phyloP scores from a whole-genome alignment of 2,797 vertebrate species.

The Pipistrellus kuhlii region DNA sequence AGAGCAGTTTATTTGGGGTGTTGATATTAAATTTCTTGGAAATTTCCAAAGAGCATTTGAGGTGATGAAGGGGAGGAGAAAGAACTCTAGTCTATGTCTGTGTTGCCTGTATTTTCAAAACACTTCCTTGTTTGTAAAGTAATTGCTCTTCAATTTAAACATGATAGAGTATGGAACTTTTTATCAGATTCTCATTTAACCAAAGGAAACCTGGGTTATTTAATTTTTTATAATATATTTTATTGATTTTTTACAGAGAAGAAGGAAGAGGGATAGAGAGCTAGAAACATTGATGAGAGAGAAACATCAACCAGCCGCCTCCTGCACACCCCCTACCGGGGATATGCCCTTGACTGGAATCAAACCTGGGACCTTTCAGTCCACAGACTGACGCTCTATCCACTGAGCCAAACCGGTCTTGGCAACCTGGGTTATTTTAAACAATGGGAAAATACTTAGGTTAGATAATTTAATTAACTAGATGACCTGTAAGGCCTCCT shows the following conservation, averaged over 20 bases:
- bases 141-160: conserved; percentile 41
- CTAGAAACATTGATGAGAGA: too few species aligned
- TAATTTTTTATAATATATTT: too few species aligned
- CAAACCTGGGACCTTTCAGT: too few species aligned
- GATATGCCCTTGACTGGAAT: too few species aligned
- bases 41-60: neutral
- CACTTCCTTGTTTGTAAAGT: neutral
- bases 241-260: too few species aligned
- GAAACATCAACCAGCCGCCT: too few species aligned
- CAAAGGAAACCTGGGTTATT: neutral
- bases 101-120: accelerated
- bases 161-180: neutral
- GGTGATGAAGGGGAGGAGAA: neutral
- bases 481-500: neutral
- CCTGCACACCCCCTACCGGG: too few species aligned
- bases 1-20: neutral
- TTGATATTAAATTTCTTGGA: neutral
- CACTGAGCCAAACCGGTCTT: too few species aligned
- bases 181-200: conserved; percentile 25
- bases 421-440: neutral
- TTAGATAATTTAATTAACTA: neutral
- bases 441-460: neutral
- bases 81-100: accelerated
- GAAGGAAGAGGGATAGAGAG: too few species aligned
- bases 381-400: too few species aligned